These are phyloP conservation scores for Polia nebulosa DNA, from an alignment of 2,888 invertebrate species.

Conservation along the genomic window DNA sequence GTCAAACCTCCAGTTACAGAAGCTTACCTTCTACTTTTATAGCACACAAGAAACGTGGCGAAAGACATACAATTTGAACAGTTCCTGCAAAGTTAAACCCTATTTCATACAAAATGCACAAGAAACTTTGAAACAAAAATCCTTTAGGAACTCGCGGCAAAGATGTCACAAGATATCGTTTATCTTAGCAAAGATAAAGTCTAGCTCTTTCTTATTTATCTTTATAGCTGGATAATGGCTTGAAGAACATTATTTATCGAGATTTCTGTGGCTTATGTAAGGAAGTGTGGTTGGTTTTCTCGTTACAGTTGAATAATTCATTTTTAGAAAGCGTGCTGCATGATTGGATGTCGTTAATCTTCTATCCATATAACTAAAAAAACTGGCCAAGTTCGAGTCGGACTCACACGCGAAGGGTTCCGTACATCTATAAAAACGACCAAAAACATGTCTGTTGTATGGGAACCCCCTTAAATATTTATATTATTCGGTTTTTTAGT, in stretches of 20 bases:
- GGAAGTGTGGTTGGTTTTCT: constrained; percentile 6
- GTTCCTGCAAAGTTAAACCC: constrained; percentile 33
- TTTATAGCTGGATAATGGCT: constrained; percentile 50
- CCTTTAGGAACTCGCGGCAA: constrained; percentile 34
- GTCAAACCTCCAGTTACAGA: background rate
- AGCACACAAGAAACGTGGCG: background rate
- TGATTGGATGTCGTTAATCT: no score
- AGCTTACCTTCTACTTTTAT: background rate
- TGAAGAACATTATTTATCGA: constrained; percentile 32
- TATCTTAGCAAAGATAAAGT: constrained; percentile 50
- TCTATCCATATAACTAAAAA: no score
- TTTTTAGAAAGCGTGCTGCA: background rate
- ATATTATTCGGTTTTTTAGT: no score
- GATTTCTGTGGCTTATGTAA: constrained; percentile 23
- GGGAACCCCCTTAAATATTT: no score
- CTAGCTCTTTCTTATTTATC: constrained; percentile 40
- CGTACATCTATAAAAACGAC: no score
- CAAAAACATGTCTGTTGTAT: no score
- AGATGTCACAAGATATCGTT: constrained; percentile 52
- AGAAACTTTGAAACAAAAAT: constrained; percentile 45
- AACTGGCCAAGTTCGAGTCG: no score
- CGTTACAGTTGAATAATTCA: background rate
- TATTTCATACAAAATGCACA: constrained; percentile 24
- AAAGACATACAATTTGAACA: constrained; percentile 11
- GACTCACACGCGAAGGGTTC: no score